Evolutionary conservation across 2,113 vertebrate genomes (phyloP).

Genomic region (Misgurnus anguillicaudatus): DNA sequence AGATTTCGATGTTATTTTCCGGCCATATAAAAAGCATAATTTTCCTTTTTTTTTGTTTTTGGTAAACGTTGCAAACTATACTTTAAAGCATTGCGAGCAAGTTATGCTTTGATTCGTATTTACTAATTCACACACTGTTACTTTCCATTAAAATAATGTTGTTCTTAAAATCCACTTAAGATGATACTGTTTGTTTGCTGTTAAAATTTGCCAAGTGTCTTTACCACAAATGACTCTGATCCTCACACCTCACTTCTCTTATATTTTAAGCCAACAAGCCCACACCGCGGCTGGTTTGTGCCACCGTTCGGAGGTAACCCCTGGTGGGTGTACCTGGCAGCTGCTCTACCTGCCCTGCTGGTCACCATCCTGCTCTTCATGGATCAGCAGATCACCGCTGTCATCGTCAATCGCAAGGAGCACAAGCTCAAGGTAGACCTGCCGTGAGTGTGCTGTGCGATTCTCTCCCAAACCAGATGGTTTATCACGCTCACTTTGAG

Average conservation of each 20-base stretch:
- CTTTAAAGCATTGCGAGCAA: no score
- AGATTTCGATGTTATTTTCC: no score
- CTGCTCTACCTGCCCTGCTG: slow-evolving; percentile 89
- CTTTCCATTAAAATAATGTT: no score
- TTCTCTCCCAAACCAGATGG: slow-evolving; percentile 38
- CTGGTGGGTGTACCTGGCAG: slow-evolving; percentile 94
- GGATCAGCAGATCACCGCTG: slow-evolving; percentile 98
- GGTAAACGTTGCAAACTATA: no score
- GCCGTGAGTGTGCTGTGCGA: slow-evolving; percentile 64
- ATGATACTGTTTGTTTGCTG: not conserved
- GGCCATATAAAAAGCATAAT: no score
- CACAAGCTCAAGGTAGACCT: slow-evolving; percentile 91
- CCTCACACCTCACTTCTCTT: not conserved
- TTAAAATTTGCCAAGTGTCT: slow-evolving; percentile 16
- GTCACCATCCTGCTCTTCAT: slow-evolving; percentile 98
- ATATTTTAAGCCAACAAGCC: slow-evolving; percentile 86
- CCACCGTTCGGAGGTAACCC: slow-evolving; percentile 94
- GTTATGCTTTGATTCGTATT: not conserved
- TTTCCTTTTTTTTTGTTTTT: no score
- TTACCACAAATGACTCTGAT: not conserved
- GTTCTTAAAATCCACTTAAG: no score
- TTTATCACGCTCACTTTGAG: slow-evolving; percentile 37
- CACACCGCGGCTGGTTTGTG: slow-evolving; percentile 91
- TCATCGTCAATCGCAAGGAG: slow-evolving; percentile 98
- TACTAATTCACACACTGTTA: no score